Percentiles rank a stretch among this genome's conserved stretches.
Conservation (phyloP, 2,888 invertebrate genomes). For the Chrysodeixis includens region DNA sequence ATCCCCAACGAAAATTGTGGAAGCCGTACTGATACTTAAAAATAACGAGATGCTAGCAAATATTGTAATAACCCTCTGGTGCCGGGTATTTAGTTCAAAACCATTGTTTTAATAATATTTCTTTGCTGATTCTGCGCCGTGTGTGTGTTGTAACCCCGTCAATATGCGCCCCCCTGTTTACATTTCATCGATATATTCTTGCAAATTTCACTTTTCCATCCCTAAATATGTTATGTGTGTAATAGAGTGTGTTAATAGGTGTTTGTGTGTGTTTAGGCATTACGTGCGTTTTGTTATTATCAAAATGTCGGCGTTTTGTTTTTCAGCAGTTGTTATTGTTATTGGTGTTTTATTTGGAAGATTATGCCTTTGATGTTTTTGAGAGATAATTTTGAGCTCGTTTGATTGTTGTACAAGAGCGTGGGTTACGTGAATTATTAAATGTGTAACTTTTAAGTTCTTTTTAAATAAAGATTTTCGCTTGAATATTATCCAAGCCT, state of each 20-base stretch:
- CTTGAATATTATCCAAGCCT: conserved; percentile 33
- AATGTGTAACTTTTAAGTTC: neutral
- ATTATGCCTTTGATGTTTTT: conserved; percentile 55
- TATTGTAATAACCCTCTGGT: conserved; percentile 84
- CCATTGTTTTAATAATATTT: conserved; percentile 81
- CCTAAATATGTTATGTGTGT: conserved; percentile 78
- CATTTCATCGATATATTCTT: conserved; percentile 78
- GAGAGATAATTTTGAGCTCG: conserved; percentile 38
- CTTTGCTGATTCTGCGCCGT: conserved; percentile 75
- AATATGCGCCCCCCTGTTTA: conserved; percentile 73
- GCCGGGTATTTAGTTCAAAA: conserved; percentile 71
- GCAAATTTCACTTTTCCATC: conserved; percentile 74
- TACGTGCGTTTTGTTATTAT: conserved; percentile 70
- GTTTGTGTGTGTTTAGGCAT: conserved; percentile 70
- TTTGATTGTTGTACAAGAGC: conserved; percentile 16
- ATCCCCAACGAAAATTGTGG: conserved; percentile 72
- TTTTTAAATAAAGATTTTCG: conserved; percentile 2
- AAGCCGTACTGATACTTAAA: conserved; percentile 86
- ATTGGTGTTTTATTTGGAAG: conserved; percentile 56
- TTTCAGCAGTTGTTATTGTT: conserved; percentile 64
- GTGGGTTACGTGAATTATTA: neutral
- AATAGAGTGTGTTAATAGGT: conserved; percentile 78
- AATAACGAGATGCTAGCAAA: conserved; percentile 89
- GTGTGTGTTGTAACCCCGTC: conserved; percentile 63
- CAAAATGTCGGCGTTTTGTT: conserved; percentile 66